Evolutionary conservation across 1,140 invertebrate species (phyloP), one percentile per base, ranked within the genome.

Genomic region (Leptinotarsa undecemlineata): DNA sequence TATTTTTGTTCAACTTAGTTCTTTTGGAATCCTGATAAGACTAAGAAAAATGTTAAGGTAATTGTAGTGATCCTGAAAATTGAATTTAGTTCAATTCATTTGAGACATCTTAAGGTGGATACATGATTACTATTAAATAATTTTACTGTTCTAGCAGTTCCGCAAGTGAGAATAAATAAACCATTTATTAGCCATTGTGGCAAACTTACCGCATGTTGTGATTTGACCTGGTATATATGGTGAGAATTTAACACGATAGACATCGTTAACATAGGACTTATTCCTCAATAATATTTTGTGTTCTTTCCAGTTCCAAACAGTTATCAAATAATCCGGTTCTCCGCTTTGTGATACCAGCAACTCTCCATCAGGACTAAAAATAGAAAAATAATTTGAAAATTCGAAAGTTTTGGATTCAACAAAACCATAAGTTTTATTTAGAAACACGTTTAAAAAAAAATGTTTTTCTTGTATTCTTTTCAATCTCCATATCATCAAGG

Each of bases 301-400:
- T 13, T 89, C 86, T 80, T 89, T 87, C 95, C 95, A 97, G 80
- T 91, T 88, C 95, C 95, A 98, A 70, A 97, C 90, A 0, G 94
- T 96, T 21, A 97, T 87, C 80, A 93, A 90, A 81, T 92, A 95
- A 84, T 98, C 95, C 0, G 95, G 95, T 74, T 93, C 90, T 17
- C 92, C 92, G 3, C 93, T 94, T 82, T 96, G 92, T 0, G 95
- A 95, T 4, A 92, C 92, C 48, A 98, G 85, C 51, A 96, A 83
- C 63, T 91, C 88, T 1, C 95, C 96, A 79, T 92, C 90, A 3
- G 91, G 89, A 80, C 95, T 96, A 79, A 13, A 80, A 81, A 64
- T 48, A 64, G 83, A 84, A 77, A 76, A 23, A 62, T 64, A 1
- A n/a, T 61, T 13, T n/a, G 14, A 61, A 61, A n/a, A 20, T 14